Evolutionary conservation across 1,140 invertebrate species (phyloP).

Genomic region (Hestina assimilis): DNA sequence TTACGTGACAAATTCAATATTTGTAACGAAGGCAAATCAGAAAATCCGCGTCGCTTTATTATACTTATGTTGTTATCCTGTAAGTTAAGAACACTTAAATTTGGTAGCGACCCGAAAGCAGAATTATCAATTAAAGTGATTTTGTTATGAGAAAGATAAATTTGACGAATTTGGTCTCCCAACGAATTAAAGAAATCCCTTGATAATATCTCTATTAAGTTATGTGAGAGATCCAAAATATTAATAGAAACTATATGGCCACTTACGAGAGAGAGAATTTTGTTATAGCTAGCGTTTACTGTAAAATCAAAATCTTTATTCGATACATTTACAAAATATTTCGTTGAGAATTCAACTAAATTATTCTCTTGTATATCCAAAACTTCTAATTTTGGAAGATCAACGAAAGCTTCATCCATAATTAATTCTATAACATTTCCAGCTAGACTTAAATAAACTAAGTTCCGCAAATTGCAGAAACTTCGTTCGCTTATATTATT

Average conservation of each 20-base stretch:
- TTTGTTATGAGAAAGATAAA: conserved; percentile 84
- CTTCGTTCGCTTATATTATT: conserved; percentile 57
- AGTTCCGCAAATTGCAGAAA: conserved; percentile 81
- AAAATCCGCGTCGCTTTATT: conserved; percentile 61
- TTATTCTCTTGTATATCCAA: conserved; percentile 86
- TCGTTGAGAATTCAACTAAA: conserved; percentile 81
- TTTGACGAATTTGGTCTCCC: conserved; percentile 78
- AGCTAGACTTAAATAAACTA: conserved; percentile 83
- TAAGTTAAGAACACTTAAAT: conserved; percentile 84
- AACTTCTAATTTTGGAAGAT: conserved; percentile 81
- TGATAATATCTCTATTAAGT: conserved; percentile 81
- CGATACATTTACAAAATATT: conserved; percentile 82
- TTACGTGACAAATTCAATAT: conserved; percentile 49
- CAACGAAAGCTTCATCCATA: conserved; percentile 79
- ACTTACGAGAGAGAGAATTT: conserved; percentile 79
- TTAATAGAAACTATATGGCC: conserved; percentile 80
- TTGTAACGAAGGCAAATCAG: conserved; percentile 42
- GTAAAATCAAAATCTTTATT: conserved; percentile 77
- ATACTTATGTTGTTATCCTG: conserved; percentile 84
- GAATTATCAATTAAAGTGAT: conserved; percentile 83
- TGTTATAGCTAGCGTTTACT: conserved; percentile 84
- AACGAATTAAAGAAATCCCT: conserved; percentile 80
- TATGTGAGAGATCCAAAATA: conserved; percentile 83
- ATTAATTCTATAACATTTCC: conserved; percentile 80
- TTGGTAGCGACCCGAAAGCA: conserved; percentile 82